A percentile compares a stretch with the other conserved stretches of the same genome.
Evolutionary conservation across 2,888 invertebrate species (phyloP).

Genomic region (Plagodis pulveraria): DNA sequence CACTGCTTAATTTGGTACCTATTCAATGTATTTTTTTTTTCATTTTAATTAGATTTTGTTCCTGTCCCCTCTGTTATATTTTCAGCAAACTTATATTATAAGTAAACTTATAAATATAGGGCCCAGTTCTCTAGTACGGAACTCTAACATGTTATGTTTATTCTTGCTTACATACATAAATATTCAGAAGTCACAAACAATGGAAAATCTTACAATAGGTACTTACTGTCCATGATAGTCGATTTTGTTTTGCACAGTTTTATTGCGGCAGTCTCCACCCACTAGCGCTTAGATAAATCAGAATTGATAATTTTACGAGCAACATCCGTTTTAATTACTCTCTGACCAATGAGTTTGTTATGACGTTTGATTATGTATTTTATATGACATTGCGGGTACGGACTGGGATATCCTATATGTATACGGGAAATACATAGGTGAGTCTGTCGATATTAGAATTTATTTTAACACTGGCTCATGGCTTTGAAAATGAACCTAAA

Average conservation of each 20-base stretch:
- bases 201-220: too few relatives aligned
- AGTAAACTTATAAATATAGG: too few relatives aligned
- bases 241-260: slow-evolving; percentile 18
- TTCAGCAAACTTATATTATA: too few relatives aligned
- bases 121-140: too few relatives aligned
- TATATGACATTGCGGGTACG: slow-evolving; percentile 36
- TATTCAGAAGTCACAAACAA: too few relatives aligned
- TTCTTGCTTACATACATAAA: too few relatives aligned
- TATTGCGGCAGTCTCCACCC: slow-evolving; percentile 49
- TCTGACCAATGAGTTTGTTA: slow-evolving; percentile 46
- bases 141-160: too few relatives aligned
- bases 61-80: too few relatives aligned
- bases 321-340: slow-evolving; percentile 77
- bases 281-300: slow-evolving; percentile 63
- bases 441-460: slow-evolving; percentile 1
- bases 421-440: slow-evolving; percentile 3
- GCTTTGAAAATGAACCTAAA: not conserved
- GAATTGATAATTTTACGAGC: slow-evolving; percentile 67
- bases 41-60: too few relatives aligned
- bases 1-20: too few relatives aligned
- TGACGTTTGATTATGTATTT: slow-evolving; percentile 28
- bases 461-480: slow-evolving; percentile 4
- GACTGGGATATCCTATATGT: slow-evolving; percentile 28
- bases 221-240: slow-evolving; percentile 9
- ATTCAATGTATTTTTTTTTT: too few relatives aligned